phyloP scores from a whole-genome alignment of 1,140 invertebrate species.

The Bombus turneri region DNA sequence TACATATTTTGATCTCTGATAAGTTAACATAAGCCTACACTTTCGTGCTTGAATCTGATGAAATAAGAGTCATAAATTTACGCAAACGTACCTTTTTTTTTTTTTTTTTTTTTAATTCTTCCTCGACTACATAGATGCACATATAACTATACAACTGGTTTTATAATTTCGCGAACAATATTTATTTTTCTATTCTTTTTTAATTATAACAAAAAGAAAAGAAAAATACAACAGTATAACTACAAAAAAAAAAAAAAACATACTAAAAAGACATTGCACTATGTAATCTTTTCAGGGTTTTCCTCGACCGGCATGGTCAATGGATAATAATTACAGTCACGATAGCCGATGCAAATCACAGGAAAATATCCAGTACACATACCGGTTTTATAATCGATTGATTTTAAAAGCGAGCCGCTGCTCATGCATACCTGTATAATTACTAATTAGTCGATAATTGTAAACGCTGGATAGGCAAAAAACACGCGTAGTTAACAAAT shows the following conservation, averaged over 20 bases:
- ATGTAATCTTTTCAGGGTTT: neutral
- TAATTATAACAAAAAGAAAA: no score
- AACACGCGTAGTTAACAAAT: neutral
- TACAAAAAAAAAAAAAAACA: no score
- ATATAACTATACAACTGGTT: no score
- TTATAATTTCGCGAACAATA: no score
- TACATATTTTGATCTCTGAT: neutral
- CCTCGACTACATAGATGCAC: neutral
- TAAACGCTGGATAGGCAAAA: neutral
- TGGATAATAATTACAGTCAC: neutral
- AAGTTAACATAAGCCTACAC: neutral
- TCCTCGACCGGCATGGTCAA: neutral
- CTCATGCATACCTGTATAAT: neutral
- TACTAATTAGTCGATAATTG: constrained; percentile 12
- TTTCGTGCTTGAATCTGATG: neutral
- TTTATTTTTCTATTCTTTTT: no score
- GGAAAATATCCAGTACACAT: constrained; percentile 12
- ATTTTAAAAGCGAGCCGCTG: constrained; percentile 13
- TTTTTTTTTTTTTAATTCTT: neutral
- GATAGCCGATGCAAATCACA: constrained; percentile 4
- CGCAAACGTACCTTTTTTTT: neutral
- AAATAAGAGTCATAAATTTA: neutral
- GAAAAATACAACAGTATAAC: no score
- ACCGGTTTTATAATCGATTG: neutral
- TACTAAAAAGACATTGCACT: no score